Base-by-base conservation (phyloP, 2,888 invertebrate genomes). In the Calameuta idolon region DNA sequence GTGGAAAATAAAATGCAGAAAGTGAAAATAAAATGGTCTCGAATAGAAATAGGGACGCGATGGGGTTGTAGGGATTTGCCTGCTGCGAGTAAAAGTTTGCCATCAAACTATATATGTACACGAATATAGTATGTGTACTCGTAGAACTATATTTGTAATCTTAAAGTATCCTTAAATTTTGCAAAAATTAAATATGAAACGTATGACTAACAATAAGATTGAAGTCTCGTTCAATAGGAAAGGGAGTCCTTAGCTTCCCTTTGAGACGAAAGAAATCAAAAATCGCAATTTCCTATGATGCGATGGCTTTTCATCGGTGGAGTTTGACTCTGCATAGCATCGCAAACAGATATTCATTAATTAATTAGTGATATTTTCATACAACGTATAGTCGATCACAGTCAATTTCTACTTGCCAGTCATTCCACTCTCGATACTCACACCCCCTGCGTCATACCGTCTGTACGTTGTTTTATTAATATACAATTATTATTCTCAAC, bases 1-100 rank as follows among this genome's bases (percentile, higher is more conserved):
- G 82, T 81, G 81, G 83, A 85, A 85, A 88, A 87, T 87, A 88
- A 88, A 89, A 87, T 82, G 83, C 83, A 81, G 84, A 88, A 88
- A 89, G 87, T 89, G 89, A 88, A 89, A 88, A 89, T 88, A 88
- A 89, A 88, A 86, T 86, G 86, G 84, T 81, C 86, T 84, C 83
- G 85, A 83, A 83, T 81, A 71, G 31, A 71, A 55, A 55, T 55
- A 79, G 76, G 71, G 80, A 80, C 76, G 71, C 23, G 23, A 23
- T 15, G 55, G 55, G 55, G 55, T 23, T 55, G 71, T 15, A 71
- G 81, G 85, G 87, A 87, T 87, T 87, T 86, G 81, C 81, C 81
- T 78, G 74, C n/a, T 79, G 81, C 81, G 81, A 83, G 85, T 79
- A 83, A 85, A 86, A 83, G 82, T 84, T 31, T 34, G 3, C 73